Evolutionary conservation across 2,797 vertebrate genomes (phyloP), one percentile per base, ranked within the genome.

Genomic region (Trematomus bernacchii): DNA sequence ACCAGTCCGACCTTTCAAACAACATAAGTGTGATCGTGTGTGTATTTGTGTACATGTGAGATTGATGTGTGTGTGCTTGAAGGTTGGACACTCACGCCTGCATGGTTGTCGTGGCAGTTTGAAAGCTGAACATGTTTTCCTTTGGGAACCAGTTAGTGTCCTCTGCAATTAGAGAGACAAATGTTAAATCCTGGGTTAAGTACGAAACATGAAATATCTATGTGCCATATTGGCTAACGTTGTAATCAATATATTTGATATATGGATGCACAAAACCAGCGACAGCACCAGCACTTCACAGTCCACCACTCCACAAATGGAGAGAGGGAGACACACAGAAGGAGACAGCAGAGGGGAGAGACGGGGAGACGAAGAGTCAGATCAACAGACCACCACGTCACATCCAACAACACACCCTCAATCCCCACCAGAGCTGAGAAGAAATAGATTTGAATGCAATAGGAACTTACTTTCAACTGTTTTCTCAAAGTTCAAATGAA

Each of bases 81-180:
- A 43, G 50, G 73, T 52, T 23, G 48, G 37, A 71, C 70, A 97
- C 98, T 99, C 93, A 99, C 98, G 98, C 98, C 95, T 99, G 98
- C 96, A 99, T 99, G 94, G 98, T 99, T 69, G 98, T 99, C 65
- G 97, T 97, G 76, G 98, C 97, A 1, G 98, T 98, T 89, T 99
- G 97, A 92, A 99, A 99, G 92, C 92, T 96, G 95, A 99, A 99
- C 94, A 99, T 97, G 73, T 96, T 99, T 89, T 99, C 98, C 88
- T 98, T 99, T 30, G 98, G 98, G 91, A 98, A 98, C 98, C 98
- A 99, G 89, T 96, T 98, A 60, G 95, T 95, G 73, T 99, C 97
- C 15, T 99, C 98, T 99, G 94, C 47, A 94, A 92, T 81, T 89
- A 75, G 51, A 85, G 66, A 88, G 69, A 89, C 67, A 79, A 67